phyloP scores from a whole-genome alignment of 2,113 vertebrate genomes.

The Cyrtonyx montezumae region DNA sequence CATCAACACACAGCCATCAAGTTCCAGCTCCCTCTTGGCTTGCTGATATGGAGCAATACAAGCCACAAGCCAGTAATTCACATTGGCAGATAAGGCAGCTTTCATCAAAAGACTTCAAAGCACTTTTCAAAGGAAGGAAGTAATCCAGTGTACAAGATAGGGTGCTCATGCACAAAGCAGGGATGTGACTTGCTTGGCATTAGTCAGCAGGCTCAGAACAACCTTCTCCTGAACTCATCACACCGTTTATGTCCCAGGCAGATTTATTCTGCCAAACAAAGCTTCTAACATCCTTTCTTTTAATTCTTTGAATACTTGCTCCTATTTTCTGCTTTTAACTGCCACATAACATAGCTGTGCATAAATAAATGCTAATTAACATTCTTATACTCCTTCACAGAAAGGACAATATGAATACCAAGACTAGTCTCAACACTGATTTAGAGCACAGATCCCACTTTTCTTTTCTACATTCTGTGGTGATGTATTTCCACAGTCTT shows the following conservation, averaged over 20 bases:
- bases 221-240: background rate
- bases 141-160: background rate
- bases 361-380: background rate
- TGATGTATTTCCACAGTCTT: background rate
- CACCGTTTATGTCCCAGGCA: background rate
- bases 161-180: background rate
- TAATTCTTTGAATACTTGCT: background rate
- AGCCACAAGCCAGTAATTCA: background rate
- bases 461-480: background rate
- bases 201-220: background rate
- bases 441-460: background rate
- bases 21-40: background rate
- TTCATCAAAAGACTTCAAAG: background rate
- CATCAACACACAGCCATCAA: accelerated
- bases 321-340: background rate
- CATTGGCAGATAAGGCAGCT: background rate
- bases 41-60: background rate
- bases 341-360: background rate
- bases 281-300: background rate
- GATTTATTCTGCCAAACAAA: background rate
- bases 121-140: background rate
- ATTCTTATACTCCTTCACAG: background rate
- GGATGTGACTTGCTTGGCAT: background rate
- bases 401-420: background rate
- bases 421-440: background rate